Conservation (phyloP, 2,113 vertebrate species). For the Microtus montanus region DNA sequence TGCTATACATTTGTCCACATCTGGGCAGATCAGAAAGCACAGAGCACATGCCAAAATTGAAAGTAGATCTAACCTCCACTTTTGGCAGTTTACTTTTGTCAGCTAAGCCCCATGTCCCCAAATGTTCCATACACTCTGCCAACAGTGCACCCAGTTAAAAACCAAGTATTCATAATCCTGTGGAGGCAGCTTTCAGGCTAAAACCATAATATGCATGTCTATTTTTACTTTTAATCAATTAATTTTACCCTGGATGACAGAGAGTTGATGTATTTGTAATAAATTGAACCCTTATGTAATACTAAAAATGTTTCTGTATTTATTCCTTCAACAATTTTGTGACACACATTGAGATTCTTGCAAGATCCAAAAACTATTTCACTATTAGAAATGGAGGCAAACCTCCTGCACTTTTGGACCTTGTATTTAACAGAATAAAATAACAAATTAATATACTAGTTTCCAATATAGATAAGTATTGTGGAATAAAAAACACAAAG, state of each 20-base stretch:
- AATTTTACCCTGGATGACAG: not conserved
- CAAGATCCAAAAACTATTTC: not conserved
- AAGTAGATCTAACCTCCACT: not conserved
- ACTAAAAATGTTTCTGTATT: not conserved
- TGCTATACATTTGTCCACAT: no score
- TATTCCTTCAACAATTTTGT: not conserved
- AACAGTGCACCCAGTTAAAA: not conserved
- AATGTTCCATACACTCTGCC: no score
- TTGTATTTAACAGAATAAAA: not conserved
- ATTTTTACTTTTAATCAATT: slow-evolving; percentile 16
- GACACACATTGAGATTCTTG: not conserved
- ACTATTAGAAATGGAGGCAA: not conserved
- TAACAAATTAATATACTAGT: not conserved
- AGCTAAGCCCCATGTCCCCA: no score
- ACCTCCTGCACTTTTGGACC: not conserved
- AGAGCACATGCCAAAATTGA: not conserved
- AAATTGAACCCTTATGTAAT: no score
- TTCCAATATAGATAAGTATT: not conserved
- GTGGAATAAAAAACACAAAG: not conserved
- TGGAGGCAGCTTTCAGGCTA: not conserved
- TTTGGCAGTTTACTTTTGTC: not conserved
- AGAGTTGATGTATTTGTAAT: not conserved
- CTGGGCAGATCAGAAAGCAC: not conserved
- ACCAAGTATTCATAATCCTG: not conserved
- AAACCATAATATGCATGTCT: not conserved